These are phyloP conservation scores for Xiphydria camelus DNA, from an alignment of 2,888 invertebrate genomes.

Conservation along the genomic window DNA sequence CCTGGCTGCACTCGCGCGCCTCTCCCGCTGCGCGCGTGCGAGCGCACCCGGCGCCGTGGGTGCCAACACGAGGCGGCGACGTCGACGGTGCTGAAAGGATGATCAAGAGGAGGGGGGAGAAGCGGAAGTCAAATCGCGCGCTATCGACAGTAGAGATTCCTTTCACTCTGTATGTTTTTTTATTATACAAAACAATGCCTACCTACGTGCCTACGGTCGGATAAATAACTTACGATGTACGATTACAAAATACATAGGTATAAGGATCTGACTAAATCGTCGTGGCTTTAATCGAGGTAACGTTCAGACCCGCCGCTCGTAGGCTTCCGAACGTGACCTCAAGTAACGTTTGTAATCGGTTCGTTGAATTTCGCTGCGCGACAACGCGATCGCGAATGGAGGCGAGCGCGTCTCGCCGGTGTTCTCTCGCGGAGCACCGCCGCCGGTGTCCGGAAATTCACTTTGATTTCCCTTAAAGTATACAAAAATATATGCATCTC, in stretches of 20 bases:
- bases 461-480: constrained; percentile 6
- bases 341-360: constrained; percentile 30
- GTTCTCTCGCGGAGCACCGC: too few relatives aligned
- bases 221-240: constrained; percentile 35
- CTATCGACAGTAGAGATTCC: too few relatives aligned
- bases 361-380: neutral
- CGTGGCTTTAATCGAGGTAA: constrained; percentile 40
- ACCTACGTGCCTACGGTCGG: constrained; percentile 32
- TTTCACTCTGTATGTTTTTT: constrained; percentile 19
- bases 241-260: constrained; percentile 22
- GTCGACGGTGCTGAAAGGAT: too few relatives aligned
- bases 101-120: neutral
- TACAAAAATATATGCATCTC: constrained; percentile 17
- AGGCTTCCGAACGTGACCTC: constrained; percentile 43
- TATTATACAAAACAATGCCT: constrained; percentile 44
- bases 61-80: too few relatives aligned
- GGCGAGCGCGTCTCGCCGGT: too few relatives aligned
- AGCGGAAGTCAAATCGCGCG: too few relatives aligned
- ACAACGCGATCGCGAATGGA: neutral
- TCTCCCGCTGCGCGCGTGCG: neutral
- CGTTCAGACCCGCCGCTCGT: constrained; percentile 34
- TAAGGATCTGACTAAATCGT: constrained; percentile 30
- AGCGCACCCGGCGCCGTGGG: too few relatives aligned
- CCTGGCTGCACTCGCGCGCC: too few relatives aligned
- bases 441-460: constrained; percentile 5